Base-by-base conservation (phyloP, 1,140 invertebrate species). In the Diorhabda elongata region DNA sequence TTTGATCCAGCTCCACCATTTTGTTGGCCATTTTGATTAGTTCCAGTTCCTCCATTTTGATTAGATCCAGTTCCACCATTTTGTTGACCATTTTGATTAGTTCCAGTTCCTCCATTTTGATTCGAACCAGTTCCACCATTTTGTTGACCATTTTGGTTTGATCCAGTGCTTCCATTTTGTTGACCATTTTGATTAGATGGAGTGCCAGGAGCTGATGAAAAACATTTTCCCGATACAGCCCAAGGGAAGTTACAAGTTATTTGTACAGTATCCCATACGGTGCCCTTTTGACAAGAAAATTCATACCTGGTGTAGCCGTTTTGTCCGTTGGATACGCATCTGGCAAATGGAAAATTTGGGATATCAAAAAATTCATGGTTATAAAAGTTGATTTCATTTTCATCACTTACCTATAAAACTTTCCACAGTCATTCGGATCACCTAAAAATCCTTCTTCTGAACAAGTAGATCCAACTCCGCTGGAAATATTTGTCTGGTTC, bases 321-420 rank as follows among this genome's bases (percentile, higher is more conserved):
- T 43, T 82, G 75, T 0, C 84, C 85, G 67, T 86, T 80, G 60
- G 83, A 75, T 0, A 90, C 86, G 76, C 90, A 91, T 76, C 89
- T 83, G 69, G 90, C 89, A 76, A 91, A 91, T 69, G 87, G 89
- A 2, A 78, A 83, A 71, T 26, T 26, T 26, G 26, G 26, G 26
- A 26, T 26, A 26, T 26, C 26, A 26, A 26, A 26, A 26, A 26
- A 26, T 26, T 26, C 26, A 26, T 26, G 26, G 26, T 26, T 26
- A 26, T 26, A 26, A 26, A 61, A 83, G 75, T 0, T 89, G 61
- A 8, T 2, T 8, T 41, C 42, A 8, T 26, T 65, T 86, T 84
- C 66, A 84, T 83, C 11, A 92, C 88, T 80, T 91, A 93, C 80
- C 91, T 86, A 76, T 92, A 92, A 79, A 93, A 94, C 78, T 90